Evolutionary conservation across 2,888 invertebrate species (phyloP).

Genomic region (Zaprionus lineosus): DNA sequence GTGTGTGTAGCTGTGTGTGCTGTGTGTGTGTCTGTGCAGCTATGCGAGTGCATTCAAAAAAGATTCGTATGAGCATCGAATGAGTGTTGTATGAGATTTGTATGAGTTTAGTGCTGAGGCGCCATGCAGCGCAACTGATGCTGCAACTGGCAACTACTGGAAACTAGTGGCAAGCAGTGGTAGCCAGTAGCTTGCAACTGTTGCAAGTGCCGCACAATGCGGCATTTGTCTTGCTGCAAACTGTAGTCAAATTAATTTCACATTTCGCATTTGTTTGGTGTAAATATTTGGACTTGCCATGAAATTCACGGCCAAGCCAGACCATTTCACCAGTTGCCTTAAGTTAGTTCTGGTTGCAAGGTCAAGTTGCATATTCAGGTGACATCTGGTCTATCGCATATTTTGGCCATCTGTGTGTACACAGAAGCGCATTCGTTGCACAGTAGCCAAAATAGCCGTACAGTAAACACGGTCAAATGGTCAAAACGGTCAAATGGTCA

Average conservation of each 20-base stretch:
- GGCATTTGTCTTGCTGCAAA: conserved; percentile 18
- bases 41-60: conserved; percentile 52
- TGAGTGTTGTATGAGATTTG: conserved; percentile 13
- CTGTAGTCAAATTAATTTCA: conserved; percentile 76
- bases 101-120: conserved; percentile 19
- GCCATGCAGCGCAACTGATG: conserved; percentile 61
- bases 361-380: conserved; percentile 44
- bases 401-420: conserved; percentile 29
- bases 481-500: too few relatives aligned
- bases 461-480: too few relatives aligned
- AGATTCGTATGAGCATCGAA: conserved; percentile 55
- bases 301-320: conserved; percentile 40
- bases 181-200: conserved; percentile 8
- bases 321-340: neutral
- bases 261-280: conserved; percentile 53
- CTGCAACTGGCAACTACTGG: neutral
- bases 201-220: conserved; percentile 7
- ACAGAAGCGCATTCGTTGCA: conserved; percentile 58
- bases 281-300: conserved; percentile 73
- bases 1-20: neutral
- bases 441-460: conserved; percentile 63
- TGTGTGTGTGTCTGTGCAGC: neutral
- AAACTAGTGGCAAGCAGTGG: conserved; percentile 2
- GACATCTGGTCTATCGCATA: conserved; percentile 56
- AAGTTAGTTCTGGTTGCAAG: conserved; percentile 76